phyloP scores from a whole-genome alignment of 1,140 invertebrate species.

The Camponotus pennsylvanicus region DNA sequence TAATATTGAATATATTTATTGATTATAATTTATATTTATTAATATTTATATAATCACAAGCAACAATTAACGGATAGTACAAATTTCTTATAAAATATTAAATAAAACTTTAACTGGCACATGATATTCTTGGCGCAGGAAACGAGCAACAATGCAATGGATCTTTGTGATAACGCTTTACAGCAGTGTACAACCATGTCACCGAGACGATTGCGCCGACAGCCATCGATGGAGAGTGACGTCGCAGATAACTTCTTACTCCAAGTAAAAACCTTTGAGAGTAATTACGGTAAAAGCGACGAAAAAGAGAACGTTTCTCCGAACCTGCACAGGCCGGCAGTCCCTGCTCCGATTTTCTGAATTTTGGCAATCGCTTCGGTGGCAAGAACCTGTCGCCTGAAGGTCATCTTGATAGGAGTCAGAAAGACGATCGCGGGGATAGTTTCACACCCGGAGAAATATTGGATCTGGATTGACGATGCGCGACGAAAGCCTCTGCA shows the following conservation, averaged over 20 bases:
- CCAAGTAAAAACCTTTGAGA: conserved; percentile 76
- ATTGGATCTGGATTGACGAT: conserved; percentile 68
- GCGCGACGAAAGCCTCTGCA: neutral
- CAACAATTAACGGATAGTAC: neutral
- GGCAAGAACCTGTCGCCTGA: conserved; percentile 66
- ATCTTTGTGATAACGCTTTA: conserved; percentile 47
- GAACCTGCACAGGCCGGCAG: conserved; percentile 73
- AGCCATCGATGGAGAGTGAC: conserved; percentile 63
- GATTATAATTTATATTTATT: neutral
- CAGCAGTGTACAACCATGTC: conserved; percentile 50
- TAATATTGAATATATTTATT: neutral
- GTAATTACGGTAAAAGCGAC: conserved; percentile 32
- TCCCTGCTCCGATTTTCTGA: conserved; percentile 76
- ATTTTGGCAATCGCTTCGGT: conserved; percentile 73
- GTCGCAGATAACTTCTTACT: conserved; percentile 72
- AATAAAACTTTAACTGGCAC: neutral
- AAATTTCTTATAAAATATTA: neutral
- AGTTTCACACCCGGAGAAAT: conserved; percentile 53
- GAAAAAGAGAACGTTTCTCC: conserved; percentile 67
- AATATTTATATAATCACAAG: neutral
- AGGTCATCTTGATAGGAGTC: conserved; percentile 65
- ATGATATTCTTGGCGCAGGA: conserved; percentile 39
- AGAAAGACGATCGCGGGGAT: conserved; percentile 61
- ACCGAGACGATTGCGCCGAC: conserved; percentile 59
- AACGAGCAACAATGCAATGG: conserved; percentile 19